A percentile compares a stretch with the other conserved stretches of the same genome.
These are phyloP conservation scores for Papilio elwesi DNA, from an alignment of 2,888 invertebrate species.

Conservation along the genomic window DNA sequence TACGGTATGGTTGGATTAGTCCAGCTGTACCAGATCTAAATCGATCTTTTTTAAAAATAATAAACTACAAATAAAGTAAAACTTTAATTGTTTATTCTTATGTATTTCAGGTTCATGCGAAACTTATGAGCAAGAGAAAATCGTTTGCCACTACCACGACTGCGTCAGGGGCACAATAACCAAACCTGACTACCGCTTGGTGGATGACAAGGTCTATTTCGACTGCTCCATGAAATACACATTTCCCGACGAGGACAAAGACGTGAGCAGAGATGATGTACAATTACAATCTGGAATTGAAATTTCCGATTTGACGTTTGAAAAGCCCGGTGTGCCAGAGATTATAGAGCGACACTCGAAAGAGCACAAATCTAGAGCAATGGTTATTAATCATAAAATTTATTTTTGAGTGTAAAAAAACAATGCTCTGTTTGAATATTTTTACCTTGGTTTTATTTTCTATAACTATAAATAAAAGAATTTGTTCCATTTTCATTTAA, in stretches of 20 bases:
- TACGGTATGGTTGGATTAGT: too few species aligned
- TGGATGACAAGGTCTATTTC: constrained; percentile 76
- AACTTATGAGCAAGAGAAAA: constrained; percentile 85
- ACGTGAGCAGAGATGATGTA: constrained; percentile 45
- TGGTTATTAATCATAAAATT: constrained; percentile 79
- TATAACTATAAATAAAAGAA: background rate
- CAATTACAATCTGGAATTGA: constrained; percentile 31
- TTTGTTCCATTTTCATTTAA: constrained; percentile 1
- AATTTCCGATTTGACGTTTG: constrained; percentile 37
- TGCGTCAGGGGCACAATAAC: constrained; percentile 76
- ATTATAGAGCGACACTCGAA: constrained; percentile 52
- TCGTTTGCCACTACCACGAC: constrained; percentile 85
- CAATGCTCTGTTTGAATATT: background rate
- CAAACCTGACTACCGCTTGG: constrained; percentile 73
- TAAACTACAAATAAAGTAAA: background rate
- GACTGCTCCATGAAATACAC: constrained; percentile 73
- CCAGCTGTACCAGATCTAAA: too few species aligned
- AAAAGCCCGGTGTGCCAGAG: constrained; percentile 52
- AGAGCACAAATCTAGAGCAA: constrained; percentile 61
- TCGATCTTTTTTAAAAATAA: background rate
- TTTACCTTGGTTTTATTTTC: background rate
- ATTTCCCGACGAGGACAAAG: constrained; percentile 52
- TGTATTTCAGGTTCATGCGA: constrained; percentile 82
- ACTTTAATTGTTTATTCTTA: background rate
- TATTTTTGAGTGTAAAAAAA: constrained; percentile 64